A percentile compares a stretch with the other conserved stretches of the same genome.
These are phyloP conservation scores for Siniperca knerii DNA, from an alignment of 2,113 vertebrate species.

Conservation along the genomic window DNA sequence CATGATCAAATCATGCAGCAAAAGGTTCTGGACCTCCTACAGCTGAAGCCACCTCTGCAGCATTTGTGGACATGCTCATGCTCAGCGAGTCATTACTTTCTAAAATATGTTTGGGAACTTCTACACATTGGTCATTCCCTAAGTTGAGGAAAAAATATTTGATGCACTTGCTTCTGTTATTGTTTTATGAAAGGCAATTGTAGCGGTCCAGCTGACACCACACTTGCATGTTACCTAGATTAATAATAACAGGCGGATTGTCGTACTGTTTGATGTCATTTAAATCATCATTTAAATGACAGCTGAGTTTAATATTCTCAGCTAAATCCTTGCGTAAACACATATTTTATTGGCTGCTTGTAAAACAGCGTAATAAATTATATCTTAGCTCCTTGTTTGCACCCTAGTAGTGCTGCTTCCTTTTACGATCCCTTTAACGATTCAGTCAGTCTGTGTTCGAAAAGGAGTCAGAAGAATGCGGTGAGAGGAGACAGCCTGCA, in stretches of 20 bases:
- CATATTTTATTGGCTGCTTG: not conserved
- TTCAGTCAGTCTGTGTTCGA: not conserved
- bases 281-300: constrained; percentile 18
- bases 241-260: not conserved
- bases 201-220: not conserved
- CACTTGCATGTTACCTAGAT: not conserved
- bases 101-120: not conserved
- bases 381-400: not conserved
- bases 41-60: not conserved
- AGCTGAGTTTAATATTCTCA: constrained; percentile 12
- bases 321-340: constrained; percentile 9
- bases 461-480: not conserved
- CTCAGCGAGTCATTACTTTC: not conserved
- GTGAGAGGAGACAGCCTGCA: not conserved
- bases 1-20: not conserved
- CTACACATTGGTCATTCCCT: not conserved
- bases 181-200: not conserved
- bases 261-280: not conserved
- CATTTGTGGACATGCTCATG: not conserved
- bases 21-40: not conserved
- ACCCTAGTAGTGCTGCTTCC: not conserved
- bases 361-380: constrained; percentile 11
- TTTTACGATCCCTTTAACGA: constrained; percentile 10
- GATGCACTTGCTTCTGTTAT: not conserved
- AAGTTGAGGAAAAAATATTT: not conserved